A percentile compares a stretch with the other conserved stretches of the same genome.
These are phyloP conservation scores for Cirrhinus molitorella DNA, from an alignment of 2,797 vertebrate genomes.

Conservation along the genomic window DNA sequence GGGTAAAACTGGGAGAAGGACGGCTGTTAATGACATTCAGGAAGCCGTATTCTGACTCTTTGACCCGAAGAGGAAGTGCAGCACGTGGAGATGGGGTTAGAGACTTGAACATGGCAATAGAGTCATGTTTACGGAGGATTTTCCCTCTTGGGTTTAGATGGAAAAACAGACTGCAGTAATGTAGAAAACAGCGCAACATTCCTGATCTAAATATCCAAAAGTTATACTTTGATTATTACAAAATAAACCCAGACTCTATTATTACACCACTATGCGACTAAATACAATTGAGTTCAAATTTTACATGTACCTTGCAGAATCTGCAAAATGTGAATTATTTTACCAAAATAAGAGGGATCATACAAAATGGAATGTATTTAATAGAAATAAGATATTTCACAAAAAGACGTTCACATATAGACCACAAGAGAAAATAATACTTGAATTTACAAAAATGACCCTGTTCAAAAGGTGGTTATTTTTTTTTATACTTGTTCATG, in stretches of 20 bases:
- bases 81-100: background rate
- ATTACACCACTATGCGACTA: background rate
- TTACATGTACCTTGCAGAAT: no score
- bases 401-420: no score
- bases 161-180: background rate
- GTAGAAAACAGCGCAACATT: slow-evolving; percentile 8
- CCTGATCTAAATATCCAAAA: background rate
- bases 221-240: background rate
- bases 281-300: background rate
- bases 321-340: no score
- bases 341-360: no score
- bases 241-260: background rate
- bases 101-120: slow-evolving; percentile 23
- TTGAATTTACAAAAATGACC: no score
- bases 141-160: background rate
- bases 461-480: no score
- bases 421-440: no score
- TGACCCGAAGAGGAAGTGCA: slow-evolving; percentile 39
- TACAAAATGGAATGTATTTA: no score
- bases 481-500: no score
- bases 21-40: slow-evolving; percentile 69
- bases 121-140: background rate
- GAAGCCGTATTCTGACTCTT: slow-evolving; percentile 62
- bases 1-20: slow-evolving; percentile 65
- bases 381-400: no score